Evolutionary conservation across 2,888 invertebrate species (phyloP).

Genomic region (Agrotis segetum): DNA sequence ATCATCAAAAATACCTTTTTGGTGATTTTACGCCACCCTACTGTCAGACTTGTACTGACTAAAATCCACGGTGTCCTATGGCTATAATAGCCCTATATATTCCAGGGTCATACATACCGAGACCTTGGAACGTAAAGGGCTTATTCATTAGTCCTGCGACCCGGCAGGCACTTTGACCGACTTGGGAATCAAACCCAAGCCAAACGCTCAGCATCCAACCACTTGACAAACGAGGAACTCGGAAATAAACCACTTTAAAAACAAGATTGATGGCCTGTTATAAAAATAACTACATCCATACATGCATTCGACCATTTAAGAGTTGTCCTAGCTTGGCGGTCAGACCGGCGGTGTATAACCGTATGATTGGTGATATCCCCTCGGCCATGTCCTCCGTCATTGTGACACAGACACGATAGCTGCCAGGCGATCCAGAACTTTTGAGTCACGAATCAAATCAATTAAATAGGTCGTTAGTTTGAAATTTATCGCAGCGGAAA

Average conservation of each 20-base stretch:
- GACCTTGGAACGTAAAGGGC: no score
- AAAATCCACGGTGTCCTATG: no score
- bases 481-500: constrained; percentile 15
- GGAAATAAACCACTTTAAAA: constrained; percentile 12
- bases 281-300: constrained; percentile 30
- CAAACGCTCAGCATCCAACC: no score
- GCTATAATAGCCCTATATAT: no score
- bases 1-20: no score
- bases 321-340: constrained; percentile 42
- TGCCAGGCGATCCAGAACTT: constrained; percentile 8
- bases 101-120: no score
- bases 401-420: constrained; percentile 22
- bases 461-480: constrained; percentile 23
- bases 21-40: no score
- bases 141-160: no score
- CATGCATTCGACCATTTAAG: constrained; percentile 38
- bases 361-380: constrained; percentile 63
- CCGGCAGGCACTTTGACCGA: no score
- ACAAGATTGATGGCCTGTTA: constrained; percentile 23
- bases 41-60: no score
- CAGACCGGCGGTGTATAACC: constrained; percentile 42
- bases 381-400: constrained; percentile 39
- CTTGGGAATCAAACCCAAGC: no score
- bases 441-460: constrained; percentile 10
- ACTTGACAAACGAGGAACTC: background rate